Conservation (phyloP, 2,797 vertebrate genomes). For the Columba guinea region DNA sequence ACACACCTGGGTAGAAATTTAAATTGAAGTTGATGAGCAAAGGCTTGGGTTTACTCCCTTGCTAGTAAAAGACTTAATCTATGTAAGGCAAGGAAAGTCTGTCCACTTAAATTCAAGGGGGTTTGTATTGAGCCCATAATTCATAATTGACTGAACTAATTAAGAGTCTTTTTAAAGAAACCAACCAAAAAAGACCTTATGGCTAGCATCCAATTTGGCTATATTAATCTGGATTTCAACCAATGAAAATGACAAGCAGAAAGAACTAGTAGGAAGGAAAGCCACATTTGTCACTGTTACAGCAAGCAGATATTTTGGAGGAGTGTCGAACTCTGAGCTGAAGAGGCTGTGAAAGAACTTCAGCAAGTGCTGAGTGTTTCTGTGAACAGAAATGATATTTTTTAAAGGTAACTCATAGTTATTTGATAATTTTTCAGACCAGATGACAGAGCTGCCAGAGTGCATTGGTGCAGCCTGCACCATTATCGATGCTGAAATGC, state of each 20-base stretch:
- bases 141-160: neutral
- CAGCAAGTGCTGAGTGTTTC: neutral
- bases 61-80: neutral
- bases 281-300: neutral
- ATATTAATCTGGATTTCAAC: slow-evolving; percentile 14
- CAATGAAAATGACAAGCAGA: neutral
- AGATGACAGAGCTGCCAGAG: neutral
- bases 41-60: neutral
- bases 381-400: neutral
- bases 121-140: neutral
- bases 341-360: neutral
- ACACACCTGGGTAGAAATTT: neutral
- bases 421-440: slow-evolving; percentile 22
- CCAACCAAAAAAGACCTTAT: neutral
- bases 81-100: neutral
- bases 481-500: slow-evolving; percentile 55
- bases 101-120: neutral
- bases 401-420: neutral
- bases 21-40: neutral
- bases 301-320: neutral
- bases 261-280: neutral
- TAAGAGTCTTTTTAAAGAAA: neutral
- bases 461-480: slow-evolving; percentile 37
- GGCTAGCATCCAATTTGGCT: neutral
- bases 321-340: neutral